A percentile compares a stretch with the other conserved stretches of the same genome.
Evolutionary conservation across 2,888 invertebrate species (phyloP).

Genomic region (Heterodera filipjevi): DNA sequence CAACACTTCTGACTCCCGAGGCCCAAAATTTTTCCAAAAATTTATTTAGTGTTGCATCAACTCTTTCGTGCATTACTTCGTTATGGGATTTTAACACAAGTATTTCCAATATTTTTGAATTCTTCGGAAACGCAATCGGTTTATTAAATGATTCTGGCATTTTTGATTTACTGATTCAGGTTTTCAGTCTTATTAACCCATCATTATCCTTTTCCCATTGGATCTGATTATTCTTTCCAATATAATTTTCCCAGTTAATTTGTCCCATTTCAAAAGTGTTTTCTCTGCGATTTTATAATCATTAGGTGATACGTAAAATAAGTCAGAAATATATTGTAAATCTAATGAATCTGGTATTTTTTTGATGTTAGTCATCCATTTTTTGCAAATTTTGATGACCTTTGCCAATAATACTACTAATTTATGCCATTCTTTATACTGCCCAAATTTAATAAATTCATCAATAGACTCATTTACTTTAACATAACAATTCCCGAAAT

Average conservation of each 20-base stretch:
- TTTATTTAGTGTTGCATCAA: too few species aligned
- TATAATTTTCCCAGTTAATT: background rate
- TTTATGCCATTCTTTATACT: constrained; percentile 10
- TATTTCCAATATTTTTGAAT: too few species aligned
- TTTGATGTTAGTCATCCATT: constrained; percentile 1
- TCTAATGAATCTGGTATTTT: background rate
- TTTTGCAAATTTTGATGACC: background rate
- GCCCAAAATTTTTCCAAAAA: too few species aligned
- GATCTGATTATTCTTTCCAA: background rate
- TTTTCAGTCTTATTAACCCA: background rate
- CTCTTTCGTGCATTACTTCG: too few species aligned
- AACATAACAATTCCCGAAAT: background rate
- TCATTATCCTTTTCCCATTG: background rate
- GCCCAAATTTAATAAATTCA: background rate
- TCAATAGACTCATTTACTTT: background rate
- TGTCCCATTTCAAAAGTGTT: background rate
- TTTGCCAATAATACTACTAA: background rate
- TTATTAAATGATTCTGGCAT: too few species aligned
- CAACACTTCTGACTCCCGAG: too few species aligned
- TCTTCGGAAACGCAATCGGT: too few species aligned
- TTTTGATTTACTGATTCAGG: too few species aligned
- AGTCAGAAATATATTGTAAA: too few species aligned
- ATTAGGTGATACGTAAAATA: background rate
- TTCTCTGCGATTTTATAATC: background rate
- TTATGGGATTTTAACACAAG: too few species aligned